Evolutionary conservation across 2,113 vertebrate species (phyloP).

Genomic region (Caloenas nicobarica): DNA sequence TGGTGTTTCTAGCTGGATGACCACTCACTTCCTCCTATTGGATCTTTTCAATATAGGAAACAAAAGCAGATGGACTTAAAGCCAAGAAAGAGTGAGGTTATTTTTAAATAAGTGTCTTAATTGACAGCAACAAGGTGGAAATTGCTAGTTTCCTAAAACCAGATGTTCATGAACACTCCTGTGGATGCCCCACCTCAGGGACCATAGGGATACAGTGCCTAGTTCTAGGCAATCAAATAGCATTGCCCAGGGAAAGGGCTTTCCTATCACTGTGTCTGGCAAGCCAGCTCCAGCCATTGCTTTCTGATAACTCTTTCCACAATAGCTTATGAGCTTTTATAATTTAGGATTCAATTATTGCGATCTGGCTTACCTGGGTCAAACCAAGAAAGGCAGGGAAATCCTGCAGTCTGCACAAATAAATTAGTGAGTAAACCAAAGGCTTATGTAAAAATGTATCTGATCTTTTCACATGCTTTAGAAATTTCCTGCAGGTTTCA

Average conservation of each 20-base stretch:
- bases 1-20: constrained; percentile 16
- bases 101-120: not conserved
- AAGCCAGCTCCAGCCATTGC: not conserved
- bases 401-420: not conserved
- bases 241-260: not conserved
- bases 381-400: constrained; percentile 1
- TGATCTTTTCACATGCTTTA: not conserved
- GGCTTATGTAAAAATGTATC: not conserved
- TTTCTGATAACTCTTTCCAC: not conserved
- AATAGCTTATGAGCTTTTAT: not conserved
- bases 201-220: not conserved
- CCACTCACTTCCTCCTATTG: constrained; percentile 11
- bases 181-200: not conserved
- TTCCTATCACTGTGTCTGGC: not conserved
- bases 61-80: not conserved
- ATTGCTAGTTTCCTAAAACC: not conserved
- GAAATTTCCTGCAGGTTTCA: constrained; percentile 1
- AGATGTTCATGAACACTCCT: not conserved
- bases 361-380: not conserved
- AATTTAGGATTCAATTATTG: not conserved
- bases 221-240: not conserved
- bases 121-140: not conserved
- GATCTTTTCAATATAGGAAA: constrained; percentile 1
- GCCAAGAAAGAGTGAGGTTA: not conserved
- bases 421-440: not conserved